Evolutionary conservation across 1,140 invertebrate species (phyloP).

Genomic region (Euura lappo): DNA sequence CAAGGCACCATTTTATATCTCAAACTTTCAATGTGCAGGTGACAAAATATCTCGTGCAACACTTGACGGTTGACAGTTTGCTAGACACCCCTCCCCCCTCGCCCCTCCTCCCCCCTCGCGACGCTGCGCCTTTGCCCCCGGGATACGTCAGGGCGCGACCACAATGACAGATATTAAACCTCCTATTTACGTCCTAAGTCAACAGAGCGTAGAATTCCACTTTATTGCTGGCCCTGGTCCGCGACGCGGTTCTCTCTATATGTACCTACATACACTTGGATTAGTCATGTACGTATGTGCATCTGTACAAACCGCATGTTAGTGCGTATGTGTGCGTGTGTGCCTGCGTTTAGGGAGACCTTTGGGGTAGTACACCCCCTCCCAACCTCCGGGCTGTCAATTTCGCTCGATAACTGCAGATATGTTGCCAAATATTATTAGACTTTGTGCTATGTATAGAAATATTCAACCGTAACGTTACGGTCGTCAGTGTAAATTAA

Average conservation of each 20-base stretch:
- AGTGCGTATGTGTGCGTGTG: not conserved
- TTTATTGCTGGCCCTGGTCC: constrained; percentile 27
- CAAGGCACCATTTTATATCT: too few species aligned
- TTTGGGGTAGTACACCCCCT: not conserved
- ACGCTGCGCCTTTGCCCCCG: constrained; percentile 13
- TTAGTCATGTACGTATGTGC: not conserved
- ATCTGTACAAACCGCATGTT: not conserved
- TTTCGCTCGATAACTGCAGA: not conserved
- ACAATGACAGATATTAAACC: constrained; percentile 40
- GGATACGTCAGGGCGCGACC: constrained; percentile 23
- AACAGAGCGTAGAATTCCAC: constrained; percentile 33
- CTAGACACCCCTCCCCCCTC: not conserved
- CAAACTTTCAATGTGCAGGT: too few species aligned
- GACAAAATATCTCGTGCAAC: not conserved
- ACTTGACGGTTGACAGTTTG: constrained; percentile 8
- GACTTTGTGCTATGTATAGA: not conserved
- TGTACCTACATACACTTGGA: not conserved
- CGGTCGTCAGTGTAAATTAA: too few species aligned
- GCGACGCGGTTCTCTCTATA: not conserved
- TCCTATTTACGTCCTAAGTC: constrained; percentile 38
- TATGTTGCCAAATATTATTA: constrained; percentile 6
- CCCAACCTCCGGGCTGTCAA: not conserved
- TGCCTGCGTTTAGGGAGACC: constrained; percentile 3
- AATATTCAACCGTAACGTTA: too few species aligned
- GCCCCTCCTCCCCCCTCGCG: not conserved